A percentile compares a stretch with the other conserved stretches of the same genome.
phyloP scores from a whole-genome alignment of 2,888 invertebrate species.

The Arenicola marina region DNA sequence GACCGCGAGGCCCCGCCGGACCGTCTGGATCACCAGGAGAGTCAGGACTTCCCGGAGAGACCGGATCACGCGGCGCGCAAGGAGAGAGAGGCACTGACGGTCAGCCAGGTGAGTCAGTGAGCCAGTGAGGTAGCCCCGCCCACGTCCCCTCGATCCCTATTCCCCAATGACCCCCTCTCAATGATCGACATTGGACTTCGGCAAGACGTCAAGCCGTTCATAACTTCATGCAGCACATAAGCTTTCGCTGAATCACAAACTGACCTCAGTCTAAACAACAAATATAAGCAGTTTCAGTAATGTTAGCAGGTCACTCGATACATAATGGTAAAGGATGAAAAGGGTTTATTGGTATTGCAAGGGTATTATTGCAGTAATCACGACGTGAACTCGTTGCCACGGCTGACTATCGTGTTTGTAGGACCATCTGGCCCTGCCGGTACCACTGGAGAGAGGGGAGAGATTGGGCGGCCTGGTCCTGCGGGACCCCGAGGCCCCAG shows the following conservation, averaged over 20 bases:
- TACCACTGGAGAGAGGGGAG: conserved; percentile 11
- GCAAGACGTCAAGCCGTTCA: too few relatives aligned
- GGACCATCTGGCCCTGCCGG: conserved; percentile 14
- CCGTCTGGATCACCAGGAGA: conserved; percentile 13
- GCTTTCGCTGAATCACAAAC: too few relatives aligned
- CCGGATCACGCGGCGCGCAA: conserved; percentile 7
- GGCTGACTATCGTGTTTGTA: background rate
- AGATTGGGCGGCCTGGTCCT: conserved; percentile 9
- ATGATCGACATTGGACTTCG: too few relatives aligned
- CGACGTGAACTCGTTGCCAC: background rate
- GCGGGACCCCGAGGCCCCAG: conserved; percentile 13
- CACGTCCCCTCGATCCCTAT: too few relatives aligned
- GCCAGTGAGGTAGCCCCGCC: too few relatives aligned
- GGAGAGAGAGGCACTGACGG: conserved; percentile 17
- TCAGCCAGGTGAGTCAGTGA: conserved; percentile 11
- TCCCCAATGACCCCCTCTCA: too few relatives aligned
- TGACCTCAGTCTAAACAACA: too few relatives aligned
- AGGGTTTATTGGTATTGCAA: too few relatives aligned
- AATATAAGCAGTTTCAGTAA: too few relatives aligned
- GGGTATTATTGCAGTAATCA: background rate
- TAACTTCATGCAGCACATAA: too few relatives aligned
- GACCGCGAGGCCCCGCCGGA: conserved; percentile 22
- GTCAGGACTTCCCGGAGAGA: conserved; percentile 10
- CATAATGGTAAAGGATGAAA: too few relatives aligned
- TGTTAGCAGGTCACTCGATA: too few relatives aligned